These are phyloP conservation scores for Drosophila stalkeri DNA, from an alignment of 2,888 invertebrate genomes.

Conservation along the genomic window DNA sequence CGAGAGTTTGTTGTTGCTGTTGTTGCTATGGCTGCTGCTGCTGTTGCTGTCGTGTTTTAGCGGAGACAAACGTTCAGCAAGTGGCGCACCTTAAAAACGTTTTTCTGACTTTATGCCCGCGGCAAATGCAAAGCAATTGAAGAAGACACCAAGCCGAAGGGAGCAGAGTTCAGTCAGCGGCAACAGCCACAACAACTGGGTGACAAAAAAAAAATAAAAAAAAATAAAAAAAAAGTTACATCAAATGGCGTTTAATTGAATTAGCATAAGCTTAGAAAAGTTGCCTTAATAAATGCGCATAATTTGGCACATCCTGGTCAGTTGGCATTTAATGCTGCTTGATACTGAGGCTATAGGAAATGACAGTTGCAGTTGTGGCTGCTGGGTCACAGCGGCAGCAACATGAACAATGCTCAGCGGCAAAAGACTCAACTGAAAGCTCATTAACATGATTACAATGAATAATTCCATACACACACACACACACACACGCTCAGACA, in stretches of 20 bases:
- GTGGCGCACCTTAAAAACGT: conserved; percentile 76
- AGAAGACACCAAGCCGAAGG: conserved; percentile 67
- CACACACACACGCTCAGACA: conserved; percentile 14
- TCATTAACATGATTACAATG: conserved; percentile 79
- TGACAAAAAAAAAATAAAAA: conserved; percentile 30
- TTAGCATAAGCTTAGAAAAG: conserved; percentile 69
- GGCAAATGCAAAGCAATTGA: conserved; percentile 60
- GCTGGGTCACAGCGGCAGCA: conserved; percentile 15
- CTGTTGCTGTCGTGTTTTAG: conserved; percentile 65
- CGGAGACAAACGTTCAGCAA: conserved; percentile 75
- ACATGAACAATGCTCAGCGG: conserved; percentile 31
- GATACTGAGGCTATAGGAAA: conserved; percentile 50
- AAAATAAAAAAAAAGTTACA: background rate
- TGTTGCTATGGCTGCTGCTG: conserved; percentile 1
- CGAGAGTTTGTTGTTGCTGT: conserved; percentile 30
- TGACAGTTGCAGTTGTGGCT: conserved; percentile 36
- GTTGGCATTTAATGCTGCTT: conserved; percentile 53
- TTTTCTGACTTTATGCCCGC: conserved; percentile 41
- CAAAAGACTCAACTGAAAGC: conserved; percentile 44
- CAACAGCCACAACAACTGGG: conserved; percentile 28
- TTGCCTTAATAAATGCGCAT: conserved; percentile 64
- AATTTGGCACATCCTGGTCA: conserved; percentile 70
- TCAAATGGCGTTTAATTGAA: conserved; percentile 72
- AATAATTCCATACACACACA: conserved; percentile 52
- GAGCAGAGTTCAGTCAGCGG: conserved; percentile 53